phyloP scores from a whole-genome alignment of 2,113 vertebrate genomes.

The Nansenia antarctica region DNA sequence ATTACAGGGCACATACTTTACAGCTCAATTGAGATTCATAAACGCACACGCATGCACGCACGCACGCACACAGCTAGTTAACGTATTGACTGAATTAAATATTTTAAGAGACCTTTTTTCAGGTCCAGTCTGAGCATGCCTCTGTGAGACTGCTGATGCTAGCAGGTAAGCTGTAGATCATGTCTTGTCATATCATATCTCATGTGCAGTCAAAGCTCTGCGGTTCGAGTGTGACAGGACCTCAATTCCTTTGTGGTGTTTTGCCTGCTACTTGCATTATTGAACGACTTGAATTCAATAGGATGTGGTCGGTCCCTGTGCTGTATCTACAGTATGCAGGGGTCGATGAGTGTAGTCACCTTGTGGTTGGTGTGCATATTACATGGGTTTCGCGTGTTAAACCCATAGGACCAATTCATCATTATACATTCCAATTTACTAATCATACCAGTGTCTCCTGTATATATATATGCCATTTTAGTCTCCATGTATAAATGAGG shows the following conservation, averaged over 20 bases:
- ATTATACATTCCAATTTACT: slow-evolving; percentile 31
- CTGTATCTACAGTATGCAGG: not conserved
- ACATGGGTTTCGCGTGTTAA: slow-evolving; percentile 49
- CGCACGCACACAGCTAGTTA: not conserved
- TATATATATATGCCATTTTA: slow-evolving; percentile 59
- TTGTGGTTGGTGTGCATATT: slow-evolving; percentile 32
- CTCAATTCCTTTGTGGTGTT: slow-evolving; percentile 21
- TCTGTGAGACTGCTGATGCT: slow-evolving; percentile 8
- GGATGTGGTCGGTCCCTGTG: slow-evolving; percentile 10
- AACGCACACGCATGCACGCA: slow-evolving; percentile 24
- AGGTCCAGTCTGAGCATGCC: not conserved
- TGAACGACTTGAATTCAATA: slow-evolving; percentile 24
- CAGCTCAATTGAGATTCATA: slow-evolving; percentile 50
- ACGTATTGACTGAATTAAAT: not conserved
- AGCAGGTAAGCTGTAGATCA: slow-evolving; percentile 1
- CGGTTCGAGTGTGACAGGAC: slow-evolving; percentile 4
- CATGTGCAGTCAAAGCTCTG: slow-evolving; percentile 11
- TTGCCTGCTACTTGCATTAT: slow-evolving; percentile 32
- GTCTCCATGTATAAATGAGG: slow-evolving; percentile 67
- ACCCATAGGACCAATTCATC: slow-evolving; percentile 61
- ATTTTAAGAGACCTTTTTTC: slow-evolving; percentile 1
- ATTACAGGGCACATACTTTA: slow-evolving; percentile 47
- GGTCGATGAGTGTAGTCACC: slow-evolving; percentile 25
- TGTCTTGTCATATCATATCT: slow-evolving; percentile 4
- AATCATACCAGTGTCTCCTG: slow-evolving; percentile 28